A percentile compares a stretch with the other conserved stretches of the same genome.
phyloP scores from a whole-genome alignment of 2,797 vertebrate genomes.

The Hydrolagus colliei region DNA sequence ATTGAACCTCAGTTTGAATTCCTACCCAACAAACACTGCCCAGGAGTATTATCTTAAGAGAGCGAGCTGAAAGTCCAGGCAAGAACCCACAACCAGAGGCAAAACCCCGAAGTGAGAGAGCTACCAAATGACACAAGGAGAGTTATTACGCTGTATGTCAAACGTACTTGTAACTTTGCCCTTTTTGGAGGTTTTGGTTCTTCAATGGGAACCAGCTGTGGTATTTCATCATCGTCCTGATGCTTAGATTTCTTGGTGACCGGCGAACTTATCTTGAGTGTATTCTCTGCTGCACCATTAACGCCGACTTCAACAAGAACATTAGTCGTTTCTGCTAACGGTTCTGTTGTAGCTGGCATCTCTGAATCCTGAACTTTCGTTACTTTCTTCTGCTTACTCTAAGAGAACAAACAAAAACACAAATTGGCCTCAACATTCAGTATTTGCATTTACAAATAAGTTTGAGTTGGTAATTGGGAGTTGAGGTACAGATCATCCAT shows the following conservation, averaged over 20 bases:
- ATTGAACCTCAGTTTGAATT: too few species aligned
- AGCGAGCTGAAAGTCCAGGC: too few species aligned
- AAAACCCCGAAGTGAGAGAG: conserved; percentile 7
- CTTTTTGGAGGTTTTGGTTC: background rate
- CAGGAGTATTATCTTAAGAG: too few species aligned
- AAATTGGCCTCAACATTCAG: conserved; percentile 23
- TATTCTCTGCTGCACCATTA: background rate
- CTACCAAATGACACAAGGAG: background rate
- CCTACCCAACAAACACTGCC: too few species aligned
- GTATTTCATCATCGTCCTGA: conserved; percentile 49
- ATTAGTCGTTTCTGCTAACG: rapidly evolving
- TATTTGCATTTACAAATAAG: too few species aligned
- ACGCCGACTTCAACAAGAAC: background rate
- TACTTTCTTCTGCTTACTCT: conserved; percentile 37
- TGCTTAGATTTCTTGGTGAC: background rate
- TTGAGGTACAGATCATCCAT: too few species aligned
- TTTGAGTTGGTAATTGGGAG: too few species aligned
- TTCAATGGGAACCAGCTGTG: conserved; percentile 52
- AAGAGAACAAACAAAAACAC: conserved; percentile 38
- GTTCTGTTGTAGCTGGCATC: background rate
- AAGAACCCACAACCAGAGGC: background rate
- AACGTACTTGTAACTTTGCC: background rate
- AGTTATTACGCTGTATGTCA: too few species aligned
- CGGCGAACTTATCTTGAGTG: background rate
- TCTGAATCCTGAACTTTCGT: background rate